phyloP scores from a whole-genome alignment of 64 coral and sea anemone genomes.

The Pachyseris speciosa region DNA sequence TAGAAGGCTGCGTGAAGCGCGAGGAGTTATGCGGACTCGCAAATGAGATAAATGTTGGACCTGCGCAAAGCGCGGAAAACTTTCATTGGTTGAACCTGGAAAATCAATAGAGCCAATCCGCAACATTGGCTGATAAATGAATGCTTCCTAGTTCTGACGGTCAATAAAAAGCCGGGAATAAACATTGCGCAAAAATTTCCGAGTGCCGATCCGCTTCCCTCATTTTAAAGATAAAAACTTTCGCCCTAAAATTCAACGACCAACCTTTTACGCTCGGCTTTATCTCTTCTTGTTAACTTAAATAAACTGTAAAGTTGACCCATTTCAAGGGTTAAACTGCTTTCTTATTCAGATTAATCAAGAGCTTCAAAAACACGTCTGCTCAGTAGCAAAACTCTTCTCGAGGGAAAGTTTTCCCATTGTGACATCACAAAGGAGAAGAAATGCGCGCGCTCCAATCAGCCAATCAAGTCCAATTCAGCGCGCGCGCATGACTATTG shows the following conservation, averaged over 20 bases:
- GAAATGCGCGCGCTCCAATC: neutral
- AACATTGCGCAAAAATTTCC: neutral
- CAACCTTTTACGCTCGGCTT: neutral
- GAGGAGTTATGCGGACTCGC: neutral
- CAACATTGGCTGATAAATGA: neutral
- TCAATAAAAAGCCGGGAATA: neutral
- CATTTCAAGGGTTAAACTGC: neutral
- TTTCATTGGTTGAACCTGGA: neutral
- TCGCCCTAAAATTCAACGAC: neutral
- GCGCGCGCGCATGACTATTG: no score
- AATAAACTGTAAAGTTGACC: neutral
- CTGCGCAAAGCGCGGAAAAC: neutral
- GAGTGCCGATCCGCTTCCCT: neutral
- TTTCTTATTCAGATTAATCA: neutral
- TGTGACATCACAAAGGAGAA: slow-evolving; percentile 16
- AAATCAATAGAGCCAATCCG: neutral
- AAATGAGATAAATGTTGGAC: neutral
- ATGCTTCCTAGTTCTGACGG: neutral
- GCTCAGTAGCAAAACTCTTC: neutral
- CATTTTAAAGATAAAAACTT: neutral
- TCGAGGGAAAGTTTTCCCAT: neutral
- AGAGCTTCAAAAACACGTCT: slow-evolving; percentile 5
- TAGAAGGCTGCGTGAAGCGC: no score
- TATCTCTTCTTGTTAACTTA: neutral
- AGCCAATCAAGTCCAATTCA: slow-evolving; percentile 30